A percentile compares a stretch with the other conserved stretches of the same genome.
phyloP scores from a whole-genome alignment of 2,888 invertebrate species.

The Erynnis tages region DNA sequence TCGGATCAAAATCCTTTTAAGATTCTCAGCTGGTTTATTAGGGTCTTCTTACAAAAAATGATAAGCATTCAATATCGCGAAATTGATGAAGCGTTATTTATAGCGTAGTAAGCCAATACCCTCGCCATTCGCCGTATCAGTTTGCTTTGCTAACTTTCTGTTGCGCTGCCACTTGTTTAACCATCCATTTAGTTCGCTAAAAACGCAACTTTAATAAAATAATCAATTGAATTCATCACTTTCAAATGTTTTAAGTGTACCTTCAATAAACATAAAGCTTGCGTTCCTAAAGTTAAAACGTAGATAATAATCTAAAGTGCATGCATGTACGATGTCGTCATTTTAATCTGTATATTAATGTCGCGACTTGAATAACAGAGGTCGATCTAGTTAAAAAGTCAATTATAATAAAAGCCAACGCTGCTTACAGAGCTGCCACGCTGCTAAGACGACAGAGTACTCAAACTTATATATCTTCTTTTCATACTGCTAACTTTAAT shows the following conservation, averaged over 20 bases:
- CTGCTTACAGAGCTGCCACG: background rate
- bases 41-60: background rate
- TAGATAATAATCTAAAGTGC: background rate
- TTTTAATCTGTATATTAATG: conserved; percentile 13
- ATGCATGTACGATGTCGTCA: conserved; percentile 4
- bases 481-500: no score
- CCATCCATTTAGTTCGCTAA: background rate
- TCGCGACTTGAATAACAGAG: conserved; percentile 27
- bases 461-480: no score
- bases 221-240: background rate
- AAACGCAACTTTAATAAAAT: background rate
- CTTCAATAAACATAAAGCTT: no score
- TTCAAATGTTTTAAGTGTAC: background rate
- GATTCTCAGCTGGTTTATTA: background rate
- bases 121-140: conserved; percentile 1
- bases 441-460: background rate
- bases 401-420: conserved; percentile 27
- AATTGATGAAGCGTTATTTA: conserved; percentile 15
- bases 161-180: conserved; percentile 2
- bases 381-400: conserved; percentile 30
- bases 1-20: background rate
- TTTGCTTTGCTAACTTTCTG: background rate
- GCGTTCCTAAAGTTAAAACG: no score
- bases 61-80: conserved; percentile 4
- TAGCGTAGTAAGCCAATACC: conserved; percentile 11